Evolutionary conservation across 92 coral and sea anemone species (phyloP), one percentile per base, ranked within the genome.

Genomic region (Palythoa grandis): DNA sequence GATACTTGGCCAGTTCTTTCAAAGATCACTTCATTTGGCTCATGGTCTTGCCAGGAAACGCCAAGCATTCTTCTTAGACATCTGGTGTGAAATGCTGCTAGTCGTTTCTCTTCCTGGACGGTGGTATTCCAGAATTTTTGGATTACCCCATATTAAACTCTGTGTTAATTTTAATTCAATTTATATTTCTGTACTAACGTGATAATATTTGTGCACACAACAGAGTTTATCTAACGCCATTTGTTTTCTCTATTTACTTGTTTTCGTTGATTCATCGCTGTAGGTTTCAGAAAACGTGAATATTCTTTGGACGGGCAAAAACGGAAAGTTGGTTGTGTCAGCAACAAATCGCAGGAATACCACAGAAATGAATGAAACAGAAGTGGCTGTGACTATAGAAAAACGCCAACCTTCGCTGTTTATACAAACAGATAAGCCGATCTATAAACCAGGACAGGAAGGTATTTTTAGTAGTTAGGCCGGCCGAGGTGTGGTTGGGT

Each of bases 341-440:
- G 88, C 73, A 67, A 69, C 65, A 47, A 80, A 75, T 37, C 38
- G n/a, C 47, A 58, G 65, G 4, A 77, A 86, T 23, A 14, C 0
- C 13, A 47, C 8, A 4, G 65, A 5, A n/a, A 85, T 92, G 65
- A 48, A 54, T 9, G 78, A 88, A 66, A 22, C n/a, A 23, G 87
- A 86, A 16, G 78, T 67, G n/a, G 29, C 43, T 20, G 80, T 96
- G 38, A 66, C 84, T 17, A 43, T 94, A 22, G 71, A 86, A 60
- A 83, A 60, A 70, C 90, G 86, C 1, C 69, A 78, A 48, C 83
- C 23, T 8, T 66, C 83, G 3, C 39, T 96, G 63, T 96, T 96
- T 76, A 92, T 96, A 70, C 98, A 96, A 77, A 96, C 98, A 23
- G 98, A 94, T 87, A 96, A 96, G 83, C 98, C 98, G n/a, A 92